phyloP scores from a whole-genome alignment of 2,113 vertebrate species.

The Rattus norvegicus region GRCr8 NC_086025.1:11633501-11634000 shows the following conservation, averaged over 20 bases:
- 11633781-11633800: background rate
- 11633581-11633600: background rate
- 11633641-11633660: background rate
- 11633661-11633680: background rate
- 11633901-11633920: background rate
- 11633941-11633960: background rate
- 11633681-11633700: background rate
- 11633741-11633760: background rate
- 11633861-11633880: background rate
- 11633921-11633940: background rate
- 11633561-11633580: background rate
- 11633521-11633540: background rate
- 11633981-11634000: background rate
- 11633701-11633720: background rate
- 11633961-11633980: background rate
- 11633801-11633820: background rate
- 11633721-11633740: background rate
- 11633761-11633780: background rate
- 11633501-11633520: background rate
- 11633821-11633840: background rate
- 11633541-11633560: background rate
- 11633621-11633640: background rate
- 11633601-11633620: background rate
- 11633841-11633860: background rate
- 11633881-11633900: background rate